phyloP scores from a whole-genome alignment of 2,888 invertebrate species.

The Aromia moschata region DNA sequence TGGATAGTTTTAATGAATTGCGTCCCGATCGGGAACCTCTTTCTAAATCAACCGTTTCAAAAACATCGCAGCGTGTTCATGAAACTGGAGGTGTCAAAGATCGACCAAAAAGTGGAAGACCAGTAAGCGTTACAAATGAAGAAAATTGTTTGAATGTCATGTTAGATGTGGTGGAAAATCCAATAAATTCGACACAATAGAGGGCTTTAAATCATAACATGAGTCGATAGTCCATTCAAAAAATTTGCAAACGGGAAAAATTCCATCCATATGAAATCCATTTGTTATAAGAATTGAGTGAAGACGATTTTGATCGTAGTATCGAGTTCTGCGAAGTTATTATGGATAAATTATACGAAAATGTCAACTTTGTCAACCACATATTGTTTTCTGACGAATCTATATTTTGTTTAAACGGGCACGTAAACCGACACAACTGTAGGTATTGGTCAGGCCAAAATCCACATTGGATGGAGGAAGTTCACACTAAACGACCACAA shows the following conservation, averaged over 20 bases:
- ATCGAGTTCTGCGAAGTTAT: no score
- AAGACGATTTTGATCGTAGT: neutral
- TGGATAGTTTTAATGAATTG: neutral
- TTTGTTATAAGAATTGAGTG: neutral
- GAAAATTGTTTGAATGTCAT: neutral
- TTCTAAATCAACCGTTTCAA: neutral
- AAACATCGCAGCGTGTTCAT: neutral
- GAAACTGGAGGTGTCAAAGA: neutral
- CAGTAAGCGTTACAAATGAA: neutral
- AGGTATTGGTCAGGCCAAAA: neutral
- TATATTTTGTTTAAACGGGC: no score
- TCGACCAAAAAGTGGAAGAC: neutral
- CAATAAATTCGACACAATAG: neutral
- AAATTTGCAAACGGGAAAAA: no score
- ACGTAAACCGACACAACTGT: no score
- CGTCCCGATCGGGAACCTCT: neutral
- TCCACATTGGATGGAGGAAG: conserved; percentile 1
- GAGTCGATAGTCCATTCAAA: no score
- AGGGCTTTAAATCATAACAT: no score
- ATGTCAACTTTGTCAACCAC: no score
- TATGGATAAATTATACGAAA: no score
- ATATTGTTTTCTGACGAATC: no score
- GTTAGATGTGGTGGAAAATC: neutral
- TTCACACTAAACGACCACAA: neutral
- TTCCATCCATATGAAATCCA: no score